These are phyloP conservation scores for Spinibarbus caldwelli DNA, from an alignment of 2,797 vertebrate genomes.

Conservation along the genomic window DNA sequence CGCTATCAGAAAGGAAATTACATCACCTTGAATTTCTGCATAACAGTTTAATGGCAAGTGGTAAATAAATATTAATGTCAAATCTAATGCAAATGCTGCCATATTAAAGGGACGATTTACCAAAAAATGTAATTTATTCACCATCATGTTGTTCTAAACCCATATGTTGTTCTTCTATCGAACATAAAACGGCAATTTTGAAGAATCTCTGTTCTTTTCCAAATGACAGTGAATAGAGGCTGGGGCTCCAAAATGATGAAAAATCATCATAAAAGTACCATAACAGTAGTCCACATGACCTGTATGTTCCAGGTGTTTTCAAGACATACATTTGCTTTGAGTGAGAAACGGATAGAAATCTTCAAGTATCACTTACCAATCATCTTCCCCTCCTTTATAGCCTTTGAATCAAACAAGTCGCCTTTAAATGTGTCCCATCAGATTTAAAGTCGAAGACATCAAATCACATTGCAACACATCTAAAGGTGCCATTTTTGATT, in stretches of 20 bases:
- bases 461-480: not conserved
- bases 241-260: not conserved
- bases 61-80: not conserved
- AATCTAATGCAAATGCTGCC: not conserved
- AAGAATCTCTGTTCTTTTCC: not conserved
- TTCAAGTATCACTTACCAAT: not conserved
- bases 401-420: not conserved
- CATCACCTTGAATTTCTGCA: not conserved
- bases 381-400: not conserved
- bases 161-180: not conserved
- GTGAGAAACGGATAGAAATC: not conserved
- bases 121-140: not conserved
- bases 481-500: not conserved
- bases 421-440: not conserved
- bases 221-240: not conserved
- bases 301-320: not conserved
- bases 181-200: not conserved
- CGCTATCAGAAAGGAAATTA: conserved; percentile 17
- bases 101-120: not conserved
- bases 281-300: not conserved
- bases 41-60: not conserved
- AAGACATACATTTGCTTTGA: not conserved
- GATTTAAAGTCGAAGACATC: not conserved
- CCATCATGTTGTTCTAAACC: not conserved
- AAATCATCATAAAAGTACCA: not conserved